Percentiles rank a stretch among this genome's conserved stretches.
phyloP scores from a whole-genome alignment of 2,888 invertebrate genomes.

The Hydraecia micacea region DNA sequence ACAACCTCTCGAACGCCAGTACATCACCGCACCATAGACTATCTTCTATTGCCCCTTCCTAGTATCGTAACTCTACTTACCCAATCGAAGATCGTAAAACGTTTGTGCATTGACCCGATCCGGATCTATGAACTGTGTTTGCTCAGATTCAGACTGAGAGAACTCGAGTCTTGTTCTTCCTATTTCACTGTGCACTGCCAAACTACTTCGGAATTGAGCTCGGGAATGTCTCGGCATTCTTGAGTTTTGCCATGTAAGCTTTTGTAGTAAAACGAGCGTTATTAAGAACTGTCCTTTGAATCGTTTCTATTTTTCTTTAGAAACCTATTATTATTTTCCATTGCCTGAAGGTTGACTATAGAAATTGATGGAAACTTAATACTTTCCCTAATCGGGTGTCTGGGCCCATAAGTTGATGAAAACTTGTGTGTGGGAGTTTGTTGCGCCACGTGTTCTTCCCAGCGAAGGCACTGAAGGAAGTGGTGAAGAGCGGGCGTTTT shows the following conservation, averaged over 20 bases:
- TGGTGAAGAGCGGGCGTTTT: not conserved
- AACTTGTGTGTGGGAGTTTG: not conserved
- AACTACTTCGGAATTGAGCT: conserved; percentile 6
- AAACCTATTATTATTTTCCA: not conserved
- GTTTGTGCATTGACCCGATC: conserved; percentile 19
- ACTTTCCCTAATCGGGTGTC: not conserved
- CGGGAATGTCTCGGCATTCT: not conserved
- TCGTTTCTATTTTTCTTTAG: not conserved
- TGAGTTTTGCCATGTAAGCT: not conserved
- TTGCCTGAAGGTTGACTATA: not conserved
- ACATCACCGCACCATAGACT: not conserved
- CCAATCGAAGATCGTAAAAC: conserved; percentile 9
- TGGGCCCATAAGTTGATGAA: not conserved
- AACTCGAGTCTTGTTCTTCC: conserved; percentile 31
- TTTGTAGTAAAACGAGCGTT: not conserved
- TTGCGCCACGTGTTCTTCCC: not conserved
- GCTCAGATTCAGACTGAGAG: not conserved
- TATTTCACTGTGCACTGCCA: not conserved
- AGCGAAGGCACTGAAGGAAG: not conserved
- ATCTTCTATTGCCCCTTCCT: not conserved
- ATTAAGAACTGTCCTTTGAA: not conserved
- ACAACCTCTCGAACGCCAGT: not conserved
- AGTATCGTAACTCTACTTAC: not conserved
- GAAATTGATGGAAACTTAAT: not conserved
- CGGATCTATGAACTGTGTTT: not conserved